phyloP scores from a whole-genome alignment of 2,888 invertebrate species.

The Choristoneura rosaceana region DNA sequence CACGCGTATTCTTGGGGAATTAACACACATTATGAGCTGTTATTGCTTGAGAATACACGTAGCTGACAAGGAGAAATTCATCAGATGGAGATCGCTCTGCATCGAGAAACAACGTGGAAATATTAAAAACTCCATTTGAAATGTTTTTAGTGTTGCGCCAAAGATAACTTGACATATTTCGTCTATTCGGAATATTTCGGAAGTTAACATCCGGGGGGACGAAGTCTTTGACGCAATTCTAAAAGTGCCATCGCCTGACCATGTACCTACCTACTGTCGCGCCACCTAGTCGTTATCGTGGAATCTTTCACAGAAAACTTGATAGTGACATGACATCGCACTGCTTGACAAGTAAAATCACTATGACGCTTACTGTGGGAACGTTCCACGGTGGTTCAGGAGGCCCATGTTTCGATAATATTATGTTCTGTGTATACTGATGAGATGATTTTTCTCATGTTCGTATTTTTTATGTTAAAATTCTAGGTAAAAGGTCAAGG shows the following conservation, averaged over 20 bases:
- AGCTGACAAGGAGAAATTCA: slow-evolving; percentile 91
- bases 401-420: neutral
- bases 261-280: slow-evolving; percentile 1
- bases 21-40: slow-evolving; percentile 97
- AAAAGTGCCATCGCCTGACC: slow-evolving; percentile 31
- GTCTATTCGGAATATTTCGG: slow-evolving; percentile 22
- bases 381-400: no score
- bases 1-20: slow-evolving; percentile 99
- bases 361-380: no score
- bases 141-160: slow-evolving; percentile 37
- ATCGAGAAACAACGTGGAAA: slow-evolving; percentile 35
- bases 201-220: slow-evolving; percentile 25
- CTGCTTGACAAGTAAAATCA: no score
- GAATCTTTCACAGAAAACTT: no score
- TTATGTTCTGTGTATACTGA: neutral
- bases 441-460: no score
- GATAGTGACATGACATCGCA: no score
- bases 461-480: no score
- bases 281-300: no score
- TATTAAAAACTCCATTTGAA: slow-evolving; percentile 3
- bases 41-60: slow-evolving; percentile 99
- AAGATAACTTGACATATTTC: slow-evolving; percentile 25
- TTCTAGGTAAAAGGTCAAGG: no score
- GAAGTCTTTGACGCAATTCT: slow-evolving; percentile 40
- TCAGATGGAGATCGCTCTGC: slow-evolving; percentile 48